phyloP scores from a whole-genome alignment of 2,888 invertebrate genomes.

The Oscheius sp. region DNA sequence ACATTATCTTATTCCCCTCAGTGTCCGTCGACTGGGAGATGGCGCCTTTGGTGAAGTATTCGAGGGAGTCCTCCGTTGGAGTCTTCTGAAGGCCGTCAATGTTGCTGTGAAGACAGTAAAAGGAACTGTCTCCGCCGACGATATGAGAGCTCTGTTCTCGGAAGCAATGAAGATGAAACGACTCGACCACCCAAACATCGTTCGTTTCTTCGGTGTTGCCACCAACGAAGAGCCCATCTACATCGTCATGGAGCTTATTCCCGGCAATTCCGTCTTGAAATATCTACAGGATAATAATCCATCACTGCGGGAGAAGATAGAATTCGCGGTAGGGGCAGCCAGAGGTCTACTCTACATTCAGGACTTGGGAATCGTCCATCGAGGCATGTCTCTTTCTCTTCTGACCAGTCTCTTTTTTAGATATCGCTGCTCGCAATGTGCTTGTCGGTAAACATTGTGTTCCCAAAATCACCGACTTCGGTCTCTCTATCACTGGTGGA shows the following conservation, averaged over 20 bases:
- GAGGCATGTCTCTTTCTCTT: neutral
- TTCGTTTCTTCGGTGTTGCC: slow-evolving; percentile 25
- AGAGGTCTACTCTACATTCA: slow-evolving; percentile 21
- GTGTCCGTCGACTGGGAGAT: slow-evolving; percentile 28
- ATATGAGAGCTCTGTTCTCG: slow-evolving; percentile 34
- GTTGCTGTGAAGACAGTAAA: slow-evolving; percentile 38
- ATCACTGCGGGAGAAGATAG: neutral
- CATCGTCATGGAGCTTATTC: slow-evolving; percentile 26
- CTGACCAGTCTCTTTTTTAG: neutral
- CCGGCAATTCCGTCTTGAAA: slow-evolving; percentile 10
- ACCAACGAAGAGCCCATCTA: slow-evolving; percentile 28
- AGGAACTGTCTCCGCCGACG: slow-evolving; percentile 30
- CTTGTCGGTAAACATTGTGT: slow-evolving; percentile 6
- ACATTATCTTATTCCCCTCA: slow-evolving; percentile 34
- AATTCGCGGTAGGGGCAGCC: slow-evolving; percentile 19
- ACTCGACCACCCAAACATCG: slow-evolving; percentile 22
- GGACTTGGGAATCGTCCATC: neutral
- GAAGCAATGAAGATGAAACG: slow-evolving; percentile 28
- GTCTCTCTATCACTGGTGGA: slow-evolving; percentile 23
- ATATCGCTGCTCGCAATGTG: slow-evolving; percentile 31
- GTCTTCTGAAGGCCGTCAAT: slow-evolving; percentile 22
- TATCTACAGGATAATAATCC: neutral
- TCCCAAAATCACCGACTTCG: slow-evolving; percentile 32
- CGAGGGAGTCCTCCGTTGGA: slow-evolving; percentile 29
- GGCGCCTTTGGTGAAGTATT: slow-evolving; percentile 44